Conservation (phyloP, 2,888 invertebrate genomes). For the Dusona sp. region DNA sequence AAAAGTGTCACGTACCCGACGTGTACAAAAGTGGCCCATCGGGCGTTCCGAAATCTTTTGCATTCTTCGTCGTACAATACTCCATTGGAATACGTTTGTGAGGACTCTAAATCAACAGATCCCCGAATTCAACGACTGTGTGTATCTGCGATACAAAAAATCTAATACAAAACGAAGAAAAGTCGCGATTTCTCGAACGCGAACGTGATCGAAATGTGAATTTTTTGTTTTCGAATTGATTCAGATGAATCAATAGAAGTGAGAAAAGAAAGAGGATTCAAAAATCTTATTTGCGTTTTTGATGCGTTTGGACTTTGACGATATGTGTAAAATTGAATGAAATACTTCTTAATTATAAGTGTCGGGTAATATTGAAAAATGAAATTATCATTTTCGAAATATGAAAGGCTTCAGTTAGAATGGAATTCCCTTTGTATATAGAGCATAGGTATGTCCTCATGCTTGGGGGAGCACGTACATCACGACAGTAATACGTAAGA, state of each 20-base stretch:
- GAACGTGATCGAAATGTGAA: slow-evolving; percentile 15
- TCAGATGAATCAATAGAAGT: neutral
- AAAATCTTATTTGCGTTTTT: neutral
- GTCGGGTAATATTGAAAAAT: neutral
- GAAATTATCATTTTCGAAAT: neutral
- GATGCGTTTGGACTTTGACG: neutral
- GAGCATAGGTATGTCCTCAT: slow-evolving; percentile 28
- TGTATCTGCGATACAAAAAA: neutral
- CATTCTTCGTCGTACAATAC: slow-evolving; percentile 58
- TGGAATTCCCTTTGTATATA: neutral
- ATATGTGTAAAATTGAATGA: neutral
- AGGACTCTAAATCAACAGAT: slow-evolving; percentile 2
- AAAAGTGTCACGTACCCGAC: slow-evolving; percentile 55
- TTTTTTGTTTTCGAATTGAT: neutral
- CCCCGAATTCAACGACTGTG: neutral
- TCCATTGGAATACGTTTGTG: slow-evolving; percentile 40
- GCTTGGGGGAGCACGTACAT: slow-evolving; percentile 40
- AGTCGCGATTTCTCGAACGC: neutral
- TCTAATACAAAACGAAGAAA: slow-evolving; percentile 12
- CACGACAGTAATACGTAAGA: slow-evolving; percentile 52
- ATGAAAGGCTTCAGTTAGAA: neutral
- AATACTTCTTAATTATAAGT: neutral
- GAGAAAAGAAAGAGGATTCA: neutral
- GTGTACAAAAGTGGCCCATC: slow-evolving; percentile 32
- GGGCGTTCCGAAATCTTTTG: slow-evolving; percentile 4